Base-by-base conservation (phyloP, 2,888 invertebrate species). In the Campoplex capitator region DNA sequence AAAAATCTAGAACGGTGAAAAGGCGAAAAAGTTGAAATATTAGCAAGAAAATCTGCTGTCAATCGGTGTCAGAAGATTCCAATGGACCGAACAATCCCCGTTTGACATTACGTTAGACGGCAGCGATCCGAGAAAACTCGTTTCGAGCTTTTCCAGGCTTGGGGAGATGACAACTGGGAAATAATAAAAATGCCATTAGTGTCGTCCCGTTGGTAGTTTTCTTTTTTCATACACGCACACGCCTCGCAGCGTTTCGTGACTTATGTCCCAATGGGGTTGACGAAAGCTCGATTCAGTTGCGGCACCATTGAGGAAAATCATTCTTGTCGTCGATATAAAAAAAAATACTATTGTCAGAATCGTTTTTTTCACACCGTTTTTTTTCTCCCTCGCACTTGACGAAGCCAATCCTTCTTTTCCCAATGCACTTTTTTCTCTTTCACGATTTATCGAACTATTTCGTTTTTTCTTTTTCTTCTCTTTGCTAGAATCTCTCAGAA, bases 171-270 rank as follows among this genome's bases (percentile, higher is more conserved):
- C 81, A 86, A 85, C 86, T 88, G 91, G 92, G 92, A 94, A 93
- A 94, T 94, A 93, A 94, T 94, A 94, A 94, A 94, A 94, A 93
- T 94, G 92, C 94, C 93, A 94, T 94, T 94, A 94, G 93, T 92
- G 93, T 92, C 92, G 92, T 91, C 91, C 89, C 86, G 89, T 84
- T 89, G 83, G 89, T 88, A 84, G 90, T 86, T 83, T 73, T 87
- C 80, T 79, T 85, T 84, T 78, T 62, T 65, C 76, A 45, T 32
- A 45, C 58, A 74, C 76, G 54, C 89, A 88, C 89, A 89, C 88
- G 89, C 89, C 91, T 77, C 77, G 38, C 89, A 90, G 91, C 92
- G 91, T 92, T 93, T 91, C 91, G 88, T 85, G 83, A 89, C 89
- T 90, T 91, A 90, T 91, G 89, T 91, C 91, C 88, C 91, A 89